phyloP scores from a whole-genome alignment of 1,140 invertebrate genomes.

The Archivesica marissinica region DNA sequence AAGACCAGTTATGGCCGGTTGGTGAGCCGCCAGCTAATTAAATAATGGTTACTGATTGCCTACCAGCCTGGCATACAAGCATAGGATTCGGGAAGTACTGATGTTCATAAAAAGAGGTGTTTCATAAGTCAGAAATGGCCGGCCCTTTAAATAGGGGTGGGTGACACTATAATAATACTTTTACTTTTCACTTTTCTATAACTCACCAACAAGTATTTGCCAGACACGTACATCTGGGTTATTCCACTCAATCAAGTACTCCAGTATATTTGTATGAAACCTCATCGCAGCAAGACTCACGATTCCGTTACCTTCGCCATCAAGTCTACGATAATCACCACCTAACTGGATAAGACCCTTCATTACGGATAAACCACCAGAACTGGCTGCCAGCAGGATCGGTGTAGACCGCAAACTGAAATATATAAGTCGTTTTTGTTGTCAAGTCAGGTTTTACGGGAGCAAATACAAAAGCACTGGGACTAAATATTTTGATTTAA shows the following conservation, averaged over 20 bases:
- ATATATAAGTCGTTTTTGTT: constrained; percentile 82
- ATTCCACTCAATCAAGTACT: constrained; percentile 82
- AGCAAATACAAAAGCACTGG: too few relatives aligned
- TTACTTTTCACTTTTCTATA: background rate
- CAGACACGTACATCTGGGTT: constrained; percentile 80
- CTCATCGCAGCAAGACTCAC: constrained; percentile 81
- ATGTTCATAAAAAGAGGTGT: too few relatives aligned
- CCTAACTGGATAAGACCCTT: constrained; percentile 79
- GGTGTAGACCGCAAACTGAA: constrained; percentile 80
- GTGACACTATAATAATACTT: too few relatives aligned
- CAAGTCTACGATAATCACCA: constrained; percentile 75
- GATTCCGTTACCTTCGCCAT: constrained; percentile 79
- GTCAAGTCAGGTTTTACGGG: too few relatives aligned
- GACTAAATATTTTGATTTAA: too few relatives aligned
- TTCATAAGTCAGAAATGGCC: too few relatives aligned
- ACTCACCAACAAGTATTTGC: constrained; percentile 82
- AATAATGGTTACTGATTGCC: too few relatives aligned
- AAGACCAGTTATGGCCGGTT: too few relatives aligned
- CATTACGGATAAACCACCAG: constrained; percentile 80
- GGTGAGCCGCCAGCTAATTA: too few relatives aligned
- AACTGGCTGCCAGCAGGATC: constrained; percentile 81
- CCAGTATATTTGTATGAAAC: constrained; percentile 83
- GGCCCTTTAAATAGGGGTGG: too few relatives aligned
- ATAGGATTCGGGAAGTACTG: too few relatives aligned
- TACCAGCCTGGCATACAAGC: too few relatives aligned